A percentile compares a stretch with the other conserved stretches of the same genome.
These are phyloP conservation scores for Chascanopsetta lugubris DNA, from an alignment of 2,113 vertebrate species.

Conservation along the genomic window DNA sequence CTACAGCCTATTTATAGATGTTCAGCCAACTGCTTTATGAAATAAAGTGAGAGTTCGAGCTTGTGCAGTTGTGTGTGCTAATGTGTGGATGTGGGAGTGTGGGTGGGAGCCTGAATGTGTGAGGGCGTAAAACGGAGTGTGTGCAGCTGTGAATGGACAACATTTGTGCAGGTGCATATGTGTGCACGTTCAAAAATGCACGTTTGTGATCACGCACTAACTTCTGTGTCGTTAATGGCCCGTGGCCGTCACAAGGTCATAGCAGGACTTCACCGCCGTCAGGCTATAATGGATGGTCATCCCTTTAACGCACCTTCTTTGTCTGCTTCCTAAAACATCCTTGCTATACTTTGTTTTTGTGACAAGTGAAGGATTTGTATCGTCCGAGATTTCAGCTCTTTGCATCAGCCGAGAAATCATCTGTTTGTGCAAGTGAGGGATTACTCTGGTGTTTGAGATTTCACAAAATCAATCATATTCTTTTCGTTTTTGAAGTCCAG, in stretches of 20 bases:
- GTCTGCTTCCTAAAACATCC: background rate
- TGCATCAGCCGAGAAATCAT: constrained; percentile 38
- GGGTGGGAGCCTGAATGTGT: constrained; percentile 41
- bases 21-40: constrained; percentile 77
- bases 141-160: constrained; percentile 5
- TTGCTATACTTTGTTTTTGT: background rate
- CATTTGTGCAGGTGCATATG: background rate
- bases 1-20: constrained; percentile 84
- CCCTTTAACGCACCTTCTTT: constrained; percentile 3
- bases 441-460: constrained; percentile 33
- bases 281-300: background rate
- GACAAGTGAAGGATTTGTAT: background rate
- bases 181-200: constrained; percentile 13
- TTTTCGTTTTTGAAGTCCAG: constrained; percentile 51
- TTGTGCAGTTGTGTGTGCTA: constrained; percentile 62
- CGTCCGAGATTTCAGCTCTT: constrained; percentile 31
- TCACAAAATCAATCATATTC: constrained; percentile 63
- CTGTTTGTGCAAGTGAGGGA: constrained; percentile 26
- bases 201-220: background rate
- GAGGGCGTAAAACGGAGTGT: constrained; percentile 46
- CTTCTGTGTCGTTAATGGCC: background rate
- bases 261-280: constrained; percentile 23
- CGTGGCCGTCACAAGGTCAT: constrained; percentile 52
- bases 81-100: constrained; percentile 49
- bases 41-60: constrained; percentile 70